Base-by-base conservation (phyloP, 2,888 invertebrate species). In the Brachycybe producta region DNA sequence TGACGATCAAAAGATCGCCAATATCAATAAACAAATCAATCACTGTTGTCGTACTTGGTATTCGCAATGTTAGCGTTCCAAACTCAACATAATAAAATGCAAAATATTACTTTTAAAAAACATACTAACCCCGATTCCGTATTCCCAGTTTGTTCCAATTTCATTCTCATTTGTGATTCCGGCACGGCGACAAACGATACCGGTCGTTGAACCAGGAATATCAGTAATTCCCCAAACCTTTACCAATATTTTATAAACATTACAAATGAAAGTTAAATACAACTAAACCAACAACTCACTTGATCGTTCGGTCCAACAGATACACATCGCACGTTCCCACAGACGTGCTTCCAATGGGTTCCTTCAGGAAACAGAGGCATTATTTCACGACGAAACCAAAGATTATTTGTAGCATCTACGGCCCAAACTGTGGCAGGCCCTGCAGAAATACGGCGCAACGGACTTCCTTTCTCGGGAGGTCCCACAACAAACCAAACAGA, bases 371-470 rank as follows among this genome's bases (percentile, higher is more conserved):
- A 82, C 28, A 78, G 75, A 28, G 73, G 69, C 2, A 80, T 79
- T 44, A 90, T 77, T 62, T 84, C 84, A 52, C 80, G 80, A 49
- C 91, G 76, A 7, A 86, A 79, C 58, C 81, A 82, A 49, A 91
- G 66, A 51, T 75, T 73, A 27, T 83, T 82, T 56, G 75, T 75
- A 21, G 75, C 74, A 58, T 88, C 84, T 26, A 90, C 65, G 0
- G 80, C 84, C 87, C 90, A 90, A 5, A 90, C 81, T 1, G 80
- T 76, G 23, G 74, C 70, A 24, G 71, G 68, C 2, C 84, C 84
- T 15, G 81, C 78, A 0, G 84, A 80, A 26, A 90, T 75, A 59
- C 80, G 76, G 63, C 82, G 84, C 41, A 86, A 74, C 3, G 59
- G 54, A 49, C 78, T 76, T 11, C 74, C 73, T 11, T 74, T 73